Evolutionary conservation across 1,140 invertebrate species (phyloP), one percentile per base, ranked within the genome.

Genomic region (Dinoponera quadriceps): DNA sequence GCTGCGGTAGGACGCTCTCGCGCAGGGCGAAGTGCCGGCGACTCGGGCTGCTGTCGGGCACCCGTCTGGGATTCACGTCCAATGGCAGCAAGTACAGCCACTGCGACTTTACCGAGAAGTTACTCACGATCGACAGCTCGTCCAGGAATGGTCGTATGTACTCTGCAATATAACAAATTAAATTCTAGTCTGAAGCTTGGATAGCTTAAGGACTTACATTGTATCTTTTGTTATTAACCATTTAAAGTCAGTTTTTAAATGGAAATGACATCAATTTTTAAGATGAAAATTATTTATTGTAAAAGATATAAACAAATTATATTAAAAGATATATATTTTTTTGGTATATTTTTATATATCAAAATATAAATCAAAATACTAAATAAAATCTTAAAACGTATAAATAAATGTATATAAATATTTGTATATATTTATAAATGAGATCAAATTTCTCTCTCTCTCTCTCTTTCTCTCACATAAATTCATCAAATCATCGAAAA

Each of bases 1-100:
- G 94, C 83, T 96, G 95, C 55, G 96, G 96, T 88, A 97, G 91
- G 83, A 96, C 91, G 29, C 96, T 94, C 91, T 97, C 95, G 75
- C 95, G 92, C 62, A 97, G 85, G 33, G 95, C 95, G 92, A 95
- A 97, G 88, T 96, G 95, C 0, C 95, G 93, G 0, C 94, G 94
- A 44, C 94, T 90, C 29, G 91, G 92, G 5, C 92, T 94, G 9
- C 89, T 90, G 63, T 96, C 96, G 7, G 93, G 92, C 2, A 95
- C 90, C 89, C 96, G 95, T 87, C 94, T 96, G 0, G 96, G 95
- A 57, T 95, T 95, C 1, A 97, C 96, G 38, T 97, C 96, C 38
- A 98, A 94, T n/a, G 97, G 95, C 2, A 97, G 94, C 55, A 98
- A 96, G 93, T 98, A 98, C 16, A 98, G 94, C 97, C 97, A 97